Base-by-base conservation (phyloP, 2,113 vertebrate genomes). In the Ptilorrhoa leucosticta region DNA sequence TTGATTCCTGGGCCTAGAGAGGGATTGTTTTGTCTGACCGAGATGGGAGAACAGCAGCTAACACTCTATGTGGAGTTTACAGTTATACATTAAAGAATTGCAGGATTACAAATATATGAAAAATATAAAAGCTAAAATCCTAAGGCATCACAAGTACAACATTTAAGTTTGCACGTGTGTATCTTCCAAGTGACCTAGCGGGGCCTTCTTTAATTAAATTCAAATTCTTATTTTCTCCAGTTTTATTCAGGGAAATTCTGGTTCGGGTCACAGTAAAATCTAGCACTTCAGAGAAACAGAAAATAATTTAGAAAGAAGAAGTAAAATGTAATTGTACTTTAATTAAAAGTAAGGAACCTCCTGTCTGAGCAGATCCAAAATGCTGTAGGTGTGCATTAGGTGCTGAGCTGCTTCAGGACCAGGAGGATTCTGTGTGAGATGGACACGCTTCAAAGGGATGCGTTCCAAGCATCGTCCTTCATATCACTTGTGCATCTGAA, bases 161-260 rank as follows among this genome's bases (percentile, higher is more conserved):
- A 68, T 78, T 90, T 82, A 84, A 70, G 30, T 28, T 64, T 94
- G 33, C 50, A 31, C 10, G 12, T n/a, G 17, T 9, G 8, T 40
- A 18, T 42, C 75, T 87, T 94, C 77, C 56, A 88, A 70, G 87
- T 31, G 13, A 51, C 51, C 53, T 65, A 58, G 30, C 40, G 15
- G 82, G 39, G 22, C 28, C 65, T 27, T 33, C 31, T 68, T 37
- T 78, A 72, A 72, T 87, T 77, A 83, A 85, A 71, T 27, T 71
- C 27, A 76, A 88, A 56, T 56, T 79, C 24, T 66, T 75, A 58
- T 83, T 86, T 95, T 60, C 53, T 86, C 61, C 44, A 6, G 76
- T 79, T 94, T 71, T 65, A 83, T 87, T 93, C 33, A 10, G 68
- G 81, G 27, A 86, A 85, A 77, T 57, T 30, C 64, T 26, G 26